Percentiles rank a stretch among this genome's conserved stretches.
These are phyloP conservation scores for Tuta absoluta DNA, from an alignment of 2,888 invertebrate genomes.

Conservation along the genomic window DNA sequence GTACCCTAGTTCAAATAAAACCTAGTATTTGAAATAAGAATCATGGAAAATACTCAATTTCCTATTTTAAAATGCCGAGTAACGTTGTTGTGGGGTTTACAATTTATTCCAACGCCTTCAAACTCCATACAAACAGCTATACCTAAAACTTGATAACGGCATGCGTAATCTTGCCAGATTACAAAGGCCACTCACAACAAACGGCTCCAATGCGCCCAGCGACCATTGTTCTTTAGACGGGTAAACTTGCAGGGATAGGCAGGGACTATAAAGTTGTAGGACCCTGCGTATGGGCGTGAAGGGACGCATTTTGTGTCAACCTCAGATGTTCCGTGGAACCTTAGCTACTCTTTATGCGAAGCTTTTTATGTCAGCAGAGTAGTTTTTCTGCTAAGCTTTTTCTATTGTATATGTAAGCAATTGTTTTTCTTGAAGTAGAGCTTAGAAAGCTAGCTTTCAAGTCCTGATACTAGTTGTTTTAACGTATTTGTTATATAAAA, in stretches of 20 bases:
- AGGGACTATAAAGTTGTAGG: conserved; percentile 9
- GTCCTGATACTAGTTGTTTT: too few species aligned
- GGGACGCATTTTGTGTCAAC: conserved; percentile 14
- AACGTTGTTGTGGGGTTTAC: too few species aligned
- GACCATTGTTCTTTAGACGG: conserved; percentile 19
- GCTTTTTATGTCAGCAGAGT: background rate
- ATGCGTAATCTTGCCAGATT: conserved; percentile 14
- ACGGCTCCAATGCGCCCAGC: background rate
- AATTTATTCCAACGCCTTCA: background rate
- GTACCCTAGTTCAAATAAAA: too few species aligned
- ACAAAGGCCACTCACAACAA: conserved; percentile 22
- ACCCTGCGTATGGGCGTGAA: conserved; percentile 7
- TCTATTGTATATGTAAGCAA: too few species aligned
- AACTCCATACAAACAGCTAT: background rate
- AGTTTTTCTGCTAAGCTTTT: too few species aligned
- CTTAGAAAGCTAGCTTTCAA: too few species aligned
- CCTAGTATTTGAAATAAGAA: too few species aligned
- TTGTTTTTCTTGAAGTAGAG: too few species aligned
- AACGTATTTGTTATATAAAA: too few species aligned
- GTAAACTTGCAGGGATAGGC: conserved; percentile 13
- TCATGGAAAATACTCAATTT: too few species aligned
- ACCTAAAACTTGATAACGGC: conserved; percentile 2
- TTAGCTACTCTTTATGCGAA: background rate
- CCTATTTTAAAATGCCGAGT: too few species aligned
- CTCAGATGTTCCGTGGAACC: background rate